These are phyloP conservation scores for Sycobia sp. DNA, from an alignment of 1,140 invertebrate species.

Conservation along the genomic window DNA sequence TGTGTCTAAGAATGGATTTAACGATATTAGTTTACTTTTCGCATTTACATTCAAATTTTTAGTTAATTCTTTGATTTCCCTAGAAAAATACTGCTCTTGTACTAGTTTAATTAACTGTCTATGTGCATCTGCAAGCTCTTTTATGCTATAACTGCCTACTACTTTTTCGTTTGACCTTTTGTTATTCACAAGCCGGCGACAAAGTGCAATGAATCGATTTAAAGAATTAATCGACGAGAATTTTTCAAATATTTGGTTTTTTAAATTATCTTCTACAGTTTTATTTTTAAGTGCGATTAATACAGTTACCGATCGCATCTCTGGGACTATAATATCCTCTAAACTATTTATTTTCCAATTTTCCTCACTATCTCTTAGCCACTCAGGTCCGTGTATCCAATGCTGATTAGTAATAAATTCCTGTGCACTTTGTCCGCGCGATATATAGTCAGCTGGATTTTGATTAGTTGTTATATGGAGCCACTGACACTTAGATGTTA, in stretches of 20 bases:
- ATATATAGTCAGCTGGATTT: conserved; percentile 53
- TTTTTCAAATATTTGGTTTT: not conserved
- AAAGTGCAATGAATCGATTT: not conserved
- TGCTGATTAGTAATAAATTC: conserved; percentile 5
- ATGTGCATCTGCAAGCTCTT: not conserved
- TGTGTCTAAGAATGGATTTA: not conserved
- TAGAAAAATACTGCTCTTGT: not conserved
- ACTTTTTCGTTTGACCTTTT: not conserved
- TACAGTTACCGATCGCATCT: too few species aligned
- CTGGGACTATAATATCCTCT: not conserved
- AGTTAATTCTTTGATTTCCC: not conserved
- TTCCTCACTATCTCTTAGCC: not conserved
- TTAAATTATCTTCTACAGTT: too few species aligned
- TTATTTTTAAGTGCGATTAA: too few species aligned
- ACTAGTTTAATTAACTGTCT: not conserved
- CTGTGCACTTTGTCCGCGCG: conserved; percentile 39
- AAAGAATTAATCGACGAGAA: not conserved
- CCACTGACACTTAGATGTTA: not conserved
- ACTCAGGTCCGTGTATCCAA: conserved; percentile 16
- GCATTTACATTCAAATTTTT: not conserved
- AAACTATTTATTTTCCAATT: not conserved
- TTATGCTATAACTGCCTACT: not conserved
- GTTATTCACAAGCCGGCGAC: not conserved
- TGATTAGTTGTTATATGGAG: too few species aligned
- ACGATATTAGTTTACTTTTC: not conserved